Base-by-base conservation (phyloP, 2,888 invertebrate genomes). In the Drosophila melanosoma region DNA sequence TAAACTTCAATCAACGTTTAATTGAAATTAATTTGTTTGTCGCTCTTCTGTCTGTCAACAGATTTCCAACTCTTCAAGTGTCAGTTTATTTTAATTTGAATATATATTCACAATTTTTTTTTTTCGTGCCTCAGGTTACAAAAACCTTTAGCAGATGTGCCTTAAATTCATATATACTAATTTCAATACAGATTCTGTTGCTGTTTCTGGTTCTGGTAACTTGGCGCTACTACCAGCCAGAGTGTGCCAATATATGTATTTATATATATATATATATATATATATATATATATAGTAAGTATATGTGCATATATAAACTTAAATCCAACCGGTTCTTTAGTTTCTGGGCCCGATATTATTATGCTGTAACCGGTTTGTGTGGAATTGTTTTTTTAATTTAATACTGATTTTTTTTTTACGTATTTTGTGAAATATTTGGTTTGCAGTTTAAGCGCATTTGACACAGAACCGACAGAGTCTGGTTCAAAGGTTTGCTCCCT, bases 371-470 rank as follows among this genome's bases (percentile, higher is more conserved):
- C 89, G 83, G 89, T 89, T 84, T 88, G 66, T 59, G 32, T 59
- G 64, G 38, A 48, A 57, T 54, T 58, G 42, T 54, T 66, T 45
- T 69, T 35, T 17, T 29, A 79, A 80, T 69, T 86, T 71, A 58
- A 86, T 85, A 76, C 76, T 72, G 53, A 51, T 64, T 57, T 48
- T 54, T 62, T 63, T 40, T 42, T 51, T 69, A 23, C 58, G 20
- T 35, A 17, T 45, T 63, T 64, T 62, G 48, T 76, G 67, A 83
- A 80, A 70, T 74, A 77, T 83, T 81, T 83, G 73, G 69, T 74
- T 84, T 74, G 77, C 79, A 78, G 87, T 81, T 83, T 61, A 63
- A 87, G 76, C 85, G 68, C 68, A 87, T 83, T 87, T 83, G 83
- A 87, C 79, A 87, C 84, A 87, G 58, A 73, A 64, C 51, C 66